phyloP scores from a whole-genome alignment of 2,797 vertebrate genomes.

The Gobio occitaniae region DNA sequence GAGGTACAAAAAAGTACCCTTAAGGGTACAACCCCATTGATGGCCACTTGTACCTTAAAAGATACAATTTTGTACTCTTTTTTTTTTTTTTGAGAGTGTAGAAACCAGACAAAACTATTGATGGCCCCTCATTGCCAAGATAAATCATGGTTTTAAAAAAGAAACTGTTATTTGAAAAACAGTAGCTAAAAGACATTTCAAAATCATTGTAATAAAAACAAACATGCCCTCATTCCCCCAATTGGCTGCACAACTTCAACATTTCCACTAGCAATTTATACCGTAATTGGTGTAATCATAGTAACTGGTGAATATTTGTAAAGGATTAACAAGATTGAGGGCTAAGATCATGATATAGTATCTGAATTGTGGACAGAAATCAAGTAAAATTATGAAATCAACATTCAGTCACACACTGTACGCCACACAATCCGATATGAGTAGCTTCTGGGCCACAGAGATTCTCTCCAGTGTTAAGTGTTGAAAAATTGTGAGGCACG shows the following conservation, averaged over 20 bases:
- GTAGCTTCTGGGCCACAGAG: not conserved
- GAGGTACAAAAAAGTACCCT: too few species aligned
- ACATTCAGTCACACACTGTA: not conserved
- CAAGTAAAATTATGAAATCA: not conserved
- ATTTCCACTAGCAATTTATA: not conserved
- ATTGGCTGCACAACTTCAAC: not conserved
- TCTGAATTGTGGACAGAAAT: not conserved
- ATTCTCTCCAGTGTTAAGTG: conserved; percentile 35
- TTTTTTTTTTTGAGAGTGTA: too few species aligned
- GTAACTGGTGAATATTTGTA: not conserved
- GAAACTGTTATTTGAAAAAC: not conserved
- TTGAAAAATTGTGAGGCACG: conserved; percentile 18
- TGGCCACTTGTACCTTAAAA: too few species aligned
- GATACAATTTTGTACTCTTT: too few species aligned
- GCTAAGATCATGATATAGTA: not conserved
- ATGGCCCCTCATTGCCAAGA: not conserved
- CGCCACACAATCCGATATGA: not conserved
- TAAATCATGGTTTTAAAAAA: not conserved
- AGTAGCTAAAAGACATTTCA: not conserved
- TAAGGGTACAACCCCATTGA: too few species aligned
- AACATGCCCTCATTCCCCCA: not conserved
- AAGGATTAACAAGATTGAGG: not conserved
- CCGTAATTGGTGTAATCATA: not conserved
- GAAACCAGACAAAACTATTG: not conserved
- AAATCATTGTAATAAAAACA: not conserved